phyloP scores from a whole-genome alignment of 2,888 invertebrate genomes.

The Agrypnus murinus region DNA sequence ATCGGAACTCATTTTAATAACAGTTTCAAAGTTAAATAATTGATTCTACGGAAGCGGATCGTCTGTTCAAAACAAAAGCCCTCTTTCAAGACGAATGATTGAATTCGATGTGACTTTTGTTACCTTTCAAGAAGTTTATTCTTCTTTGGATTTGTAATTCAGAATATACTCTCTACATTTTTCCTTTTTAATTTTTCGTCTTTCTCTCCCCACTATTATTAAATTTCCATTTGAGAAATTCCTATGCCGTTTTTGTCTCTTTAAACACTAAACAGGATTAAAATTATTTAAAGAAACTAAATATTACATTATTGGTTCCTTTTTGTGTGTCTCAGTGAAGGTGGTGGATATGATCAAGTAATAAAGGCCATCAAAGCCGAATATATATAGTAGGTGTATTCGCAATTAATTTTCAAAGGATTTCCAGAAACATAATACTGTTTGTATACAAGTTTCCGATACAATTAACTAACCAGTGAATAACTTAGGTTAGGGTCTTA shows the following conservation, averaged over 20 bases:
- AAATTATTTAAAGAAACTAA: no score
- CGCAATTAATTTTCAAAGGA: constrained; percentile 38
- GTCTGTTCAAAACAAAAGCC: constrained; percentile 57
- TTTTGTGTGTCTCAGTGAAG: no score
- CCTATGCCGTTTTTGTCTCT: constrained; percentile 2
- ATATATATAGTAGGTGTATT: neutral
- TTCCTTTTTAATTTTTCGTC: no score
- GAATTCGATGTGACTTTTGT: constrained; percentile 57
- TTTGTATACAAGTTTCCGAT: constrained; percentile 45
- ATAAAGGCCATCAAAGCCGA: neutral
- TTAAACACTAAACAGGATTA: no score
- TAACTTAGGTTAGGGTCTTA: constrained; percentile 45
- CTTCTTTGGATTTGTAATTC: constrained; percentile 44
- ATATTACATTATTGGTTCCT: no score
- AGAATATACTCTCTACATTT: constrained; percentile 23
- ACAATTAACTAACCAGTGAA: constrained; percentile 48
- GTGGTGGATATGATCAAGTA: no score
- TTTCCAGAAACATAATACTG: constrained; percentile 40
- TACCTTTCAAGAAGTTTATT: constrained; percentile 53
- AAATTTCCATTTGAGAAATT: constrained; percentile 8
- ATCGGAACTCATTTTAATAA: constrained; percentile 58
- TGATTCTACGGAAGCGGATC: constrained; percentile 58
- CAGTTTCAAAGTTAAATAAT: constrained; percentile 60
- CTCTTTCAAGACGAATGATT: constrained; percentile 54
- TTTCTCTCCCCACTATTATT: constrained; percentile 16